Evolutionary conservation across 2,888 invertebrate species (phyloP).

Genomic region (Lasioglossum figueresi): DNA sequence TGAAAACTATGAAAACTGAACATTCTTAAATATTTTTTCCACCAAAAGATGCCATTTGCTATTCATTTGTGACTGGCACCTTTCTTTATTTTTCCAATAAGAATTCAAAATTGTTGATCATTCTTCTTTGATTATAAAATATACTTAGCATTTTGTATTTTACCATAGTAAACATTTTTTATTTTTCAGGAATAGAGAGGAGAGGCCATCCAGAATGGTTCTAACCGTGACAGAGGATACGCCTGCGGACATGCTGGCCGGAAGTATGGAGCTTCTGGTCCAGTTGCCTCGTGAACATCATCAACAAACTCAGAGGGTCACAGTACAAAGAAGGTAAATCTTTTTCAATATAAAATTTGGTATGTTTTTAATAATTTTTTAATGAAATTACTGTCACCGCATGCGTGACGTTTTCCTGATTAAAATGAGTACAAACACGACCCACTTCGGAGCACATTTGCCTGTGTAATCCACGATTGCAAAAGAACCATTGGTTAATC

Average conservation of each 20-base stretch:
- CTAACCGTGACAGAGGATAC: conserved; percentile 88
- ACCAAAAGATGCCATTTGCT: no score
- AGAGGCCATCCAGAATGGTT: conserved; percentile 81
- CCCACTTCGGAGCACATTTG: not conserved
- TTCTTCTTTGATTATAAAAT: no score
- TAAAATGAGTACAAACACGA: not conserved
- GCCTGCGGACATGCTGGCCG: conserved; percentile 89
- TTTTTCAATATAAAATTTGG: not conserved
- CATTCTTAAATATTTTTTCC: not conserved
- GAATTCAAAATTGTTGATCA: not conserved
- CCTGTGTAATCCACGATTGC: not conserved
- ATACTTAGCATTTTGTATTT: no score
- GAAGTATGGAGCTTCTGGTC: conserved; percentile 88
- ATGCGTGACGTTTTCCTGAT: not conserved
- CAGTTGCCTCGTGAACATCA: conserved; percentile 85
- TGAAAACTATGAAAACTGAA: not conserved
- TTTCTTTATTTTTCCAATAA: no score
- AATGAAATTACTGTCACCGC: not conserved
- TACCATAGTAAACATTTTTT: not conserved
- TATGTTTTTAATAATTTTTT: not conserved
- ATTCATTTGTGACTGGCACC: no score
- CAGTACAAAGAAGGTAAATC: conserved; percentile 80
- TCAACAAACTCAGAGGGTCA: conserved; percentile 79
- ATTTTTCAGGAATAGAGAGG: conserved; percentile 78
- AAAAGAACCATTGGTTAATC: not conserved